Conservation (phyloP, 2,888 invertebrate genomes). For the Oscheius sp. region DNA sequence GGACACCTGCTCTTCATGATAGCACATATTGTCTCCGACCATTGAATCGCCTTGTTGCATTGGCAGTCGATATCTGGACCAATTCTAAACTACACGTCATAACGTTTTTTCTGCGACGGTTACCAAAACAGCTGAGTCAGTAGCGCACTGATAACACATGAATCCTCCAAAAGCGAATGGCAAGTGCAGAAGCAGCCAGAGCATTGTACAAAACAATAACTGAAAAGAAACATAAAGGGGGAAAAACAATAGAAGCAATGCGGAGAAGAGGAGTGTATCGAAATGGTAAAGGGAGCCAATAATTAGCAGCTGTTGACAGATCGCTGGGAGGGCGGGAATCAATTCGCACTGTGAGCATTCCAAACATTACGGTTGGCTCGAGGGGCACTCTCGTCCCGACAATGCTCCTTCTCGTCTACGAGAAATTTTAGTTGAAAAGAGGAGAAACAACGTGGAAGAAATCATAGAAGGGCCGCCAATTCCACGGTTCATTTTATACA, state of each 20-base stretch:
- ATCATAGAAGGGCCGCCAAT: background rate
- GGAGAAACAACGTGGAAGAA: background rate
- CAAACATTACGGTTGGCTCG: constrained; percentile 29
- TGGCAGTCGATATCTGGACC: constrained; percentile 29
- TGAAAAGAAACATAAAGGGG: background rate
- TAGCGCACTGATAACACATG: constrained; percentile 31
- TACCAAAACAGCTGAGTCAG: constrained; percentile 25
- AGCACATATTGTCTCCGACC: constrained; percentile 22
- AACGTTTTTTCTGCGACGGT: background rate
- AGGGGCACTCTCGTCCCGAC: constrained; percentile 24
- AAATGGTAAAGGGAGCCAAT: constrained; percentile 6
- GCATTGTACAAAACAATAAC: background rate
- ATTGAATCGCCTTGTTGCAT: constrained; percentile 23
- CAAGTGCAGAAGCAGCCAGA: background rate
- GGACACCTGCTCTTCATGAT: constrained; percentile 5
- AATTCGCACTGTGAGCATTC: constrained; percentile 36
- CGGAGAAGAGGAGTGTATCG: background rate
- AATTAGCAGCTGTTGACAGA: constrained; percentile 33
- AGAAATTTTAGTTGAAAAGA: background rate
- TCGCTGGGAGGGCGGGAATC: constrained; percentile 28
- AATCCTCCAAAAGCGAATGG: constrained; percentile 4
- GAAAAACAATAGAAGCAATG: too few species aligned
- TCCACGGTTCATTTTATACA: background rate
- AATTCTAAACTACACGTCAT: constrained; percentile 18
- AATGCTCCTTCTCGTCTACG: constrained; percentile 13